Conservation (phyloP, 2,113 vertebrate species). For the Chaetops frenatus region DNA sequence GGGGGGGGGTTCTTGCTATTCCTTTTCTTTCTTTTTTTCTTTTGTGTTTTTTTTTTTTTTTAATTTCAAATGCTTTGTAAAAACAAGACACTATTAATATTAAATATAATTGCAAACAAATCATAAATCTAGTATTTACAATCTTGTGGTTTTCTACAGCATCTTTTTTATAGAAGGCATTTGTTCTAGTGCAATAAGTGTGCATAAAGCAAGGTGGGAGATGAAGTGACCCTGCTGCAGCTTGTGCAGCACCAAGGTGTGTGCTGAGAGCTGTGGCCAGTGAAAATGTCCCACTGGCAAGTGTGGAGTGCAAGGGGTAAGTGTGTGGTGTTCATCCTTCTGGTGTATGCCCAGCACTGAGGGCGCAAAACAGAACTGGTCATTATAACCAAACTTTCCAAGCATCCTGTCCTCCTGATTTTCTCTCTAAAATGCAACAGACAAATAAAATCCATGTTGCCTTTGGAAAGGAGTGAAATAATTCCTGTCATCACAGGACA, state of each 20-base stretch:
- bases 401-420: not conserved
- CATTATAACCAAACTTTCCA: not conserved
- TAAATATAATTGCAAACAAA: conserved; percentile 50
- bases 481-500: not conserved
- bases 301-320: not conserved
- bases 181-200: not conserved
- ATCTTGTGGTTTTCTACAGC: not conserved
- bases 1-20: conserved; percentile 50
- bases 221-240: not conserved
- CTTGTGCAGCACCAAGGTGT: not conserved
- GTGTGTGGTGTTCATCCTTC: not conserved
- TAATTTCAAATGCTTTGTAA: conserved; percentile 55
- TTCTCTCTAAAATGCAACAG: not conserved
- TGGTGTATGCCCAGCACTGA: not conserved
- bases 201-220: not conserved
- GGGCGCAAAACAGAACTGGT: not conserved
- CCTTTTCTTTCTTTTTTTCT: conserved; percentile 25
- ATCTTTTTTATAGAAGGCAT: not conserved
- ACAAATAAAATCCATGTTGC: not conserved
- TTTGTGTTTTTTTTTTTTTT: not conserved
- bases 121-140: not conserved
- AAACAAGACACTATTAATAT: conserved; percentile 54
- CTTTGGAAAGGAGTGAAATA: not conserved
- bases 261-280: not conserved
- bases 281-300: not conserved